Evolutionary conservation across 2,797 vertebrate genomes (phyloP).

Genomic region (Enteromius fasciolatus): DNA sequence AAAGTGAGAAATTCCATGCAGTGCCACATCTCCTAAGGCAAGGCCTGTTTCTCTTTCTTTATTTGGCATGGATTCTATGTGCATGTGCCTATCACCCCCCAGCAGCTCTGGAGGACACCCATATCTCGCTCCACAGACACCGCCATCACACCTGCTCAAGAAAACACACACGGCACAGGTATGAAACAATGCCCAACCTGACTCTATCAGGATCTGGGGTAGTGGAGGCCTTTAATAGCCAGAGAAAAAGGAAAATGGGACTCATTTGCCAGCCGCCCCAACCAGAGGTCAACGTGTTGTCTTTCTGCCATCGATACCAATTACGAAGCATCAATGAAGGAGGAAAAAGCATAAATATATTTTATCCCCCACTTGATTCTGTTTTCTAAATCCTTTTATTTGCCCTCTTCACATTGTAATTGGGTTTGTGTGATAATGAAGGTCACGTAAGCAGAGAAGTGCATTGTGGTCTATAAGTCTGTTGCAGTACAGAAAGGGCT

Average conservation of each 20-base stretch:
- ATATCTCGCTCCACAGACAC: constrained; percentile 59
- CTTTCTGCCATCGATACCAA: constrained; percentile 23
- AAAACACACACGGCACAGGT: constrained; percentile 6
- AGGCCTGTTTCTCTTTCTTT: constrained; percentile 57
- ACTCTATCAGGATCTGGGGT: constrained; percentile 21
- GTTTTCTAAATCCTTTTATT: constrained; percentile 49
- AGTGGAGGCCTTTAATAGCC: background rate
- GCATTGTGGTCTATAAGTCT: constrained; percentile 56
- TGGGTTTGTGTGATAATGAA: constrained; percentile 74
- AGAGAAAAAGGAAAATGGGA: background rate
- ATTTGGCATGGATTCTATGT: constrained; percentile 61
- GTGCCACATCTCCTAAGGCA: constrained; percentile 64
- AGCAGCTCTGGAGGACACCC: constrained; percentile 58
- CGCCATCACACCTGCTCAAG: constrained; percentile 43
- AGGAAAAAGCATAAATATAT: constrained; percentile 45
- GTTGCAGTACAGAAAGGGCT: constrained; percentile 54
- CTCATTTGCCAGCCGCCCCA: background rate
- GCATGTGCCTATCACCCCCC: constrained; percentile 64
- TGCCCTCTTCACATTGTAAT: constrained; percentile 61
- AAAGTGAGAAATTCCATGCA: constrained; percentile 57
- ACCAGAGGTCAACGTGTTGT: background rate
- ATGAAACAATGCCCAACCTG: constrained; percentile 29
- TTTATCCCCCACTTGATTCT: constrained; percentile 20
- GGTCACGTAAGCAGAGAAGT: constrained; percentile 68
- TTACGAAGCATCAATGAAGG: constrained; percentile 43